Evolutionary conservation across 2,888 invertebrate species (phyloP).

Genomic region (Isotomurus palustris): DNA sequence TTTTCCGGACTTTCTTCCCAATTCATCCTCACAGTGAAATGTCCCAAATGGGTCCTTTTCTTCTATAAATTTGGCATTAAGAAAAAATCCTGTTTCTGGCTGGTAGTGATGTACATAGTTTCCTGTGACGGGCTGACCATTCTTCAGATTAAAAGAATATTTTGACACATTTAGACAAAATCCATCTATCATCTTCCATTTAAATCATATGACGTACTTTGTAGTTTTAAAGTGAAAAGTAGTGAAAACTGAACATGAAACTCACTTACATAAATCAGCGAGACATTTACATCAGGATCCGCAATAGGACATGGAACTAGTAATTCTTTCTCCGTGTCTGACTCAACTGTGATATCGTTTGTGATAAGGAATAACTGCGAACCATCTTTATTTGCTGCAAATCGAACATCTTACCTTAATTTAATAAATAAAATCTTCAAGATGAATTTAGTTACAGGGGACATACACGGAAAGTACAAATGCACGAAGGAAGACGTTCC

Average conservation of each 20-base stretch:
- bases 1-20: constrained; percentile 8
- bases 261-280: constrained; percentile 18
- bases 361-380: constrained; percentile 16
- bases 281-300: constrained; percentile 14
- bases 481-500: constrained; percentile 12
- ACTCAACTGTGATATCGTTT: constrained; percentile 19
- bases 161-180: no score
- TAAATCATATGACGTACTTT: no score
- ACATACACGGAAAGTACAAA: constrained; percentile 21
- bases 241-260: neutral
- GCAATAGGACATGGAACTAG: constrained; percentile 30
- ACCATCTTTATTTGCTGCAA: constrained; percentile 3
- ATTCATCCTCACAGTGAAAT: constrained; percentile 23
- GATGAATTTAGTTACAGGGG: neutral
- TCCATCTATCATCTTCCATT: no score
- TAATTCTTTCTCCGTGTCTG: constrained; percentile 16
- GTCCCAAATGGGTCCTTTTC: constrained; percentile 27
- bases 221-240: no score
- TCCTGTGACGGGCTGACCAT: constrained; percentile 5
- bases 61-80: constrained; percentile 28
- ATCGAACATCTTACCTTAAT: neutral
- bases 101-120: constrained; percentile 6
- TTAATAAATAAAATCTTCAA: neutral
- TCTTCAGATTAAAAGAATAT: constrained; percentile 12
- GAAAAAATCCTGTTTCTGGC: constrained; percentile 26